Base-by-base conservation (phyloP, 1,140 invertebrate genomes). In the Chironomus tepperi region DNA sequence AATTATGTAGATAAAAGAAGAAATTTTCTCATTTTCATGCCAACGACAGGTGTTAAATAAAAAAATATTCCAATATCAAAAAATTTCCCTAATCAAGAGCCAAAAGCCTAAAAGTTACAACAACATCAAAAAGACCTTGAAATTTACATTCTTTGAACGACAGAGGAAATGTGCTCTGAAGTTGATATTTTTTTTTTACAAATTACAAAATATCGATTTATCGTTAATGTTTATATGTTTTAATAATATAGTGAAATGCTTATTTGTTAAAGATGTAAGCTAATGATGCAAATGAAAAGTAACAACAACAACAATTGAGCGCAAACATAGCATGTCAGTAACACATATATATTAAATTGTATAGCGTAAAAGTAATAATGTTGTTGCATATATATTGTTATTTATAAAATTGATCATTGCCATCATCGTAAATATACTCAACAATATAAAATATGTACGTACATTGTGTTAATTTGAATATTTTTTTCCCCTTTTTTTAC, bases 381-480 rank as follows among this genome's bases (percentile, higher is more conserved):
- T n/a, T 57, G 47, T 5, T 15, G n/a, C 47, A 57, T 34, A 34
- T 34, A 34, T 34, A 34, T 34, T 34, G 24, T 34, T 34, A 5
- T 34, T n/a, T 57, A 57, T 12, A 57, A n/a, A n/a, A 57, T 15
- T 57, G 47, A 57, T 57, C 47, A 57, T 57, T 12, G 47, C n/a
- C 47, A 57, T 57, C 12, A 12, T n/a, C 47, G 12, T 12, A n/a
- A 57, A 47, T n/a, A 57, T n/a, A 57, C n/a, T 12, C 47, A 57
- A 57, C 47, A 57, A 57, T 57, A 57, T n/a, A n/a, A 57, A 57
- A 57, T n/a, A 57, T 57, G 47, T 57, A 57, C 8, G 43, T 15
- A 57, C 16, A 21, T 21, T 19, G 65, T 70, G 65, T 70, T 70
- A 70, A 70, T 70, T 16, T 70, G 65, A 70, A 70, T 70, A 18